These are phyloP conservation scores for Thecophora atra DNA, from an alignment of 2,888 invertebrate genomes.

Conservation along the genomic window DNA sequence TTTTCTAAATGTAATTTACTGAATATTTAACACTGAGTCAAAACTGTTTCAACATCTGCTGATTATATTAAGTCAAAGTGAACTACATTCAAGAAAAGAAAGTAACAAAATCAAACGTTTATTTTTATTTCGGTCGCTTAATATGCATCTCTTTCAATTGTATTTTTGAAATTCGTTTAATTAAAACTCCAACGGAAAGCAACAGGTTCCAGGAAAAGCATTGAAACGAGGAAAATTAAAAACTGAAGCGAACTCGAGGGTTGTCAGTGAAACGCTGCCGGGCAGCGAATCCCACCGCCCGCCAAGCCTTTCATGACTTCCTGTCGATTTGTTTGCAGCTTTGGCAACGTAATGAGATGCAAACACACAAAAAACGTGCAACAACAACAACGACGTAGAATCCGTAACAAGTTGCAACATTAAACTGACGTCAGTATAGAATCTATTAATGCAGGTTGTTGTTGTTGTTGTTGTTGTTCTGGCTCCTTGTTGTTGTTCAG, in stretches of 20 bases:
- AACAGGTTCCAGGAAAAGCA: not conserved
- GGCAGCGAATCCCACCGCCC: no score
- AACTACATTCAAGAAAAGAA: no score
- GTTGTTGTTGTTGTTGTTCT: slow-evolving; percentile 5
- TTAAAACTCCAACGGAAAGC: slow-evolving; percentile 10
- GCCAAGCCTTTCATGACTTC: not conserved
- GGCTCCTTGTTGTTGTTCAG: not conserved
- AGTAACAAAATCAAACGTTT: no score
- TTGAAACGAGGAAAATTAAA: not conserved
- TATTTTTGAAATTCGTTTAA: not conserved
- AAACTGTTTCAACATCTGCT: no score
- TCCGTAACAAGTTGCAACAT: not conserved
- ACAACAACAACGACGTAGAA: not conserved
- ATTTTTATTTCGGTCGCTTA: no score
- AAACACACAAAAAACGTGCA: slow-evolving; percentile 24
- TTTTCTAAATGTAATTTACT: no score
- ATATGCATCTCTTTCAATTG: not conserved
- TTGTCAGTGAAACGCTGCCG: not conserved
- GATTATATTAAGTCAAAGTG: no score
- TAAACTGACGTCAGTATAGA: not conserved
- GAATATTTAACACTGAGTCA: no score
- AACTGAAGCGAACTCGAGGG: not conserved
- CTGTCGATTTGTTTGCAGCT: not conserved
- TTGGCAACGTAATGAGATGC: slow-evolving; percentile 24
- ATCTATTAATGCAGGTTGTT: not conserved